A percentile compares a stretch with the other conserved stretches of the same genome.
Evolutionary conservation across 2,888 invertebrate species (phyloP).

Genomic region (Vanessa cardui): DNA sequence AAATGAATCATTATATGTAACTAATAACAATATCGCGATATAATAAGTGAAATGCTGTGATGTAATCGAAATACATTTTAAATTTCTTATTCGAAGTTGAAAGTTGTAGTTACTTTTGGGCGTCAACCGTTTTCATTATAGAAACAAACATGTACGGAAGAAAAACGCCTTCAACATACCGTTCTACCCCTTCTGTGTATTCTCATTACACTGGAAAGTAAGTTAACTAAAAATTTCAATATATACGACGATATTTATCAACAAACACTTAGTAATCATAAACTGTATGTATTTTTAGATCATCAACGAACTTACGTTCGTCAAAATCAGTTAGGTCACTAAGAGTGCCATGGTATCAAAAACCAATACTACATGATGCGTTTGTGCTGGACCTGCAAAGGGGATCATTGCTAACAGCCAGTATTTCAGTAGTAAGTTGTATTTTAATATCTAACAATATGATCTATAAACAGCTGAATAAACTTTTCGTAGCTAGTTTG

Average conservation of each 20-base stretch:
- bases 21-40: background rate
- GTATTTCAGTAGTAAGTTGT: constrained; percentile 89
- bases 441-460: background rate
- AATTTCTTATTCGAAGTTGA: constrained; percentile 1
- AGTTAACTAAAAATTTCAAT: constrained; percentile 44
- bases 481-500: no score
- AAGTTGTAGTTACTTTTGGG: constrained; percentile 26
- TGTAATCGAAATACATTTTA: background rate
- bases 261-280: no score
- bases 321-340: constrained; percentile 91
- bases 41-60: background rate
- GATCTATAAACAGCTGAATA: no score
- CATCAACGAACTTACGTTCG: constrained; percentile 91
- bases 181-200: constrained; percentile 93
- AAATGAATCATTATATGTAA: constrained; percentile 2
- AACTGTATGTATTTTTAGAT: constrained; percentile 67
- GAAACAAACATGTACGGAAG: constrained; percentile 84
- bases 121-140: constrained; percentile 39
- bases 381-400: constrained; percentile 92
- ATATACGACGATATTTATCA: no score
- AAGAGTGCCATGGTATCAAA: constrained; percentile 93
- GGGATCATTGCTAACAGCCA: constrained; percentile 89
- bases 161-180: constrained; percentile 90
- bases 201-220: constrained; percentile 91
- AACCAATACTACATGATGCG: constrained; percentile 91